These are phyloP conservation scores for Spodoptera exigua DNA, from an alignment of 2,888 invertebrate genomes.

Conservation along the genomic window DNA sequence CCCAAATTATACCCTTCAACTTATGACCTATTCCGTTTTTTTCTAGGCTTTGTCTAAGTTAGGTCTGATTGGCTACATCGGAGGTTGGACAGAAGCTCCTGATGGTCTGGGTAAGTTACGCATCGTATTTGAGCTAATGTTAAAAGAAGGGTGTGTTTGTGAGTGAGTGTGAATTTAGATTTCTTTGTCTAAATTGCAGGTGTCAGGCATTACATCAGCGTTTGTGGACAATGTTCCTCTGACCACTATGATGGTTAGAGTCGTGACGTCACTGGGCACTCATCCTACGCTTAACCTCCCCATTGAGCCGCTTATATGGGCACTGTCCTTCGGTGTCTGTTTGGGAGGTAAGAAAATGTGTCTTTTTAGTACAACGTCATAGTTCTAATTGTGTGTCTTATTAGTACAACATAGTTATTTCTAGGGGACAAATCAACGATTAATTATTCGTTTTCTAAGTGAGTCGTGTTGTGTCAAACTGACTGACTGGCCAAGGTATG, in stretches of 20 bases:
- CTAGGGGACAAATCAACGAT: no score
- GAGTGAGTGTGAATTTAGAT: no score
- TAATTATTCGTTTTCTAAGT: no score
- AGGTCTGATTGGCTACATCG: slow-evolving; percentile 95
- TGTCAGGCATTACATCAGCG: slow-evolving; percentile 95
- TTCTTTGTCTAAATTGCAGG: no score
- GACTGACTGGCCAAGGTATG: not conserved
- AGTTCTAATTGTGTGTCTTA: no score
- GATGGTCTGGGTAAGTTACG: slow-evolving; percentile 92
- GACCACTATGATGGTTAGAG: slow-evolving; percentile 97
- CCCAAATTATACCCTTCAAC: no score
- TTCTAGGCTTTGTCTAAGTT: slow-evolving; percentile 92
- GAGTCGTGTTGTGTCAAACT: not conserved
- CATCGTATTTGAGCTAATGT: not conserved
- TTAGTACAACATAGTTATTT: no score
- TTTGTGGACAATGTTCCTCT: no score
- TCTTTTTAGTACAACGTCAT: no score
- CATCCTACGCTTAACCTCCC: slow-evolving; percentile 92
- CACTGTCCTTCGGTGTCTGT: slow-evolving; percentile 96
- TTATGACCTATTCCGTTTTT: not conserved
- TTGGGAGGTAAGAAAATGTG: slow-evolving; percentile 93
- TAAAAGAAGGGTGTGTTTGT: no score
- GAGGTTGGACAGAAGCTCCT: slow-evolving; percentile 92
- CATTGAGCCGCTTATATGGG: slow-evolving; percentile 93
- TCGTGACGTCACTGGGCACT: slow-evolving; percentile 92